These are phyloP conservation scores for Steatornis caripensis DNA, from an alignment of 2,113 vertebrate species.

Conservation along the genomic window DNA sequence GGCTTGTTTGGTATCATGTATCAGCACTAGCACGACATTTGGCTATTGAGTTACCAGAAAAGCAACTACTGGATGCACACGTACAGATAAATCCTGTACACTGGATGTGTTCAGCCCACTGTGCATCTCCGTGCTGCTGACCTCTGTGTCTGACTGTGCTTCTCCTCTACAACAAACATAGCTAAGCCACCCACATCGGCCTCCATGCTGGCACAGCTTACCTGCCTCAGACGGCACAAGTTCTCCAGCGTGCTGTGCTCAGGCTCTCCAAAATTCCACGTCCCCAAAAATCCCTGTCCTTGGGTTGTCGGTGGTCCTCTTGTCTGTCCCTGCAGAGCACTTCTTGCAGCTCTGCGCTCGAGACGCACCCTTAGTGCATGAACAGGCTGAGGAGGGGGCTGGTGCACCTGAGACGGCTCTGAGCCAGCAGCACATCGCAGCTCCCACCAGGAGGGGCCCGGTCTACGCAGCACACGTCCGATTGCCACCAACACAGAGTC, in stretches of 20 bases:
- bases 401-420: not conserved
- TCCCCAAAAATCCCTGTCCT: fast-evolving
- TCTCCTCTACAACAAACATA: not conserved
- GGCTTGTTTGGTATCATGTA: not conserved
- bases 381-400: not conserved
- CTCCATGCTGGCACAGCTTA: not conserved
- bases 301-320: not conserved
- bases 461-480: fast-evolving
- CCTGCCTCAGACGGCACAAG: not conserved
- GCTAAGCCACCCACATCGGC: not conserved
- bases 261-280: not conserved
- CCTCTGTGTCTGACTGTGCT: fast-evolving
- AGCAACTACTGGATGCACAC: not conserved
- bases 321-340: not conserved
- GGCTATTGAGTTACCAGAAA: not conserved
- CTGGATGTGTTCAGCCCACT: fast-evolving
- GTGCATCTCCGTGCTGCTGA: not conserved
- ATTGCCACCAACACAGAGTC: not conserved
- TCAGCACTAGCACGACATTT: not conserved
- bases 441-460: not conserved
- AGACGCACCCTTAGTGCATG: not conserved
- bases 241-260: fast-evolving
- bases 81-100: not conserved
- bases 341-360: not conserved
- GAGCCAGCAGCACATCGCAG: not conserved